Evolutionary conservation across 2,888 invertebrate genomes (phyloP), one percentile per base, ranked within the genome.

Genomic region (Anarsia innoxiella): DNA sequence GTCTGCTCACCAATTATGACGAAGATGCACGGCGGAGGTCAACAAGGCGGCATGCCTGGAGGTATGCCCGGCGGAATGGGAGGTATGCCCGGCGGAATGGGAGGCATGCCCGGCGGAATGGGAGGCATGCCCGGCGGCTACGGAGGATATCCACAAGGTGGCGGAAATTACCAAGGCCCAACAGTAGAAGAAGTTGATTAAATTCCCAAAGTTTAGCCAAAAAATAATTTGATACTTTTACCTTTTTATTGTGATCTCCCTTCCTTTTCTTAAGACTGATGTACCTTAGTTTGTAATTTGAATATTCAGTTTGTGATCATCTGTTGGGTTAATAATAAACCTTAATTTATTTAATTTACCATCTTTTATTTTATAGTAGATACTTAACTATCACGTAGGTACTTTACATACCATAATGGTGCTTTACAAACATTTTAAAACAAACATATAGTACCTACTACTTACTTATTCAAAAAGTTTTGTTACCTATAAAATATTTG

Each of bases 1-100:
- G 62, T 71, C 9, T 87, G 87, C 49, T 75, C 46, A 65, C 88
- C 76, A 0, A 55, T 79, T 10, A 80, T 84, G 82, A 66, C 63
- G 9, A 79, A 79, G 47, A 44, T 82, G 41, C 77, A 80, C 45
- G 35, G 35, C 23, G 35, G 34, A 15, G 87, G 88, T 36, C 74
- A 88, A 11, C n/a, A n/a, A n/a, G n/a, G 19, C 19, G 19, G 19
- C 19, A 8, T 3, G 8, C 4, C 19, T 19, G 41, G 41, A 4
- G 37, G 37, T 15, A 28, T 28, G 14, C 36, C 35, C 13, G 19
- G 19, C 8, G 19, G 19, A 5, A 19, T 19, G 19, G 33, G 33
- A 14, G 19, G 10, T 9, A 23, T 16, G 12, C 12, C 12, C 2
- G 39, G 33, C 2, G 39, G 33, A 25, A 33, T 36, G 12, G 40